Conservation (phyloP, 2,888 invertebrate species). For the Drosophila austrosaltans region DNA sequence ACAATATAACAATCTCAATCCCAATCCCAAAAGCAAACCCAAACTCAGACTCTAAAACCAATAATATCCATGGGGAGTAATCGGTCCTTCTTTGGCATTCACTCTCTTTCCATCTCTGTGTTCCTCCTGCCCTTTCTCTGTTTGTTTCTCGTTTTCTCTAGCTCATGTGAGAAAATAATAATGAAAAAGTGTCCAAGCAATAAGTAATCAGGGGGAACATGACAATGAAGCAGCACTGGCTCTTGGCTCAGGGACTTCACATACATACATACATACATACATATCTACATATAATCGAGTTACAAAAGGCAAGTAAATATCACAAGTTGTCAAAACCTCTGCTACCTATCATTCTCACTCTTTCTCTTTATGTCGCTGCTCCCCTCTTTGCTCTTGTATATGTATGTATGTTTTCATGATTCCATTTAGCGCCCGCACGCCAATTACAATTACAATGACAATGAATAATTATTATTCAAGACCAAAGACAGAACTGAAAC, state of each 20-base stretch:
- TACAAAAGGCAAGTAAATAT: slow-evolving; percentile 45
- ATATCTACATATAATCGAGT: slow-evolving; percentile 57
- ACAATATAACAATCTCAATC: slow-evolving; percentile 46
- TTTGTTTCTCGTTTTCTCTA: slow-evolving; percentile 11
- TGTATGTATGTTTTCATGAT: slow-evolving; percentile 35
- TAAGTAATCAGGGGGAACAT: slow-evolving; percentile 56
- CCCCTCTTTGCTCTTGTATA: background rate
- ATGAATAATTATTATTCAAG: slow-evolving; percentile 72
- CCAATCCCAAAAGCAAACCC: slow-evolving; percentile 42
- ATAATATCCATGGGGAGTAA: slow-evolving; percentile 44
- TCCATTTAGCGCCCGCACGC: slow-evolving; percentile 74
- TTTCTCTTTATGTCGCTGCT: slow-evolving; percentile 1
- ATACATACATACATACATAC: no score
- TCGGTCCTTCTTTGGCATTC: slow-evolving; percentile 34
- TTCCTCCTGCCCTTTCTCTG: background rate
- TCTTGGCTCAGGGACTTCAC: slow-evolving; percentile 15
- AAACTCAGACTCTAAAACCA: slow-evolving; percentile 50
- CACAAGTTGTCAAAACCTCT: slow-evolving; percentile 51
- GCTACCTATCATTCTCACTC: slow-evolving; percentile 2
- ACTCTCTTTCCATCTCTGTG: background rate
- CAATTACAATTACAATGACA: slow-evolving; percentile 80
- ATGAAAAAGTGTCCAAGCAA: slow-evolving; percentile 41
- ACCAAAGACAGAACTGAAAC: slow-evolving; percentile 56
- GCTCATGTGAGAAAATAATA: slow-evolving; percentile 39
- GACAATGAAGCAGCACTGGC: slow-evolving; percentile 34